Conservation (phyloP, 2,113 vertebrate species). For the Chaetura pelagica region DNA sequence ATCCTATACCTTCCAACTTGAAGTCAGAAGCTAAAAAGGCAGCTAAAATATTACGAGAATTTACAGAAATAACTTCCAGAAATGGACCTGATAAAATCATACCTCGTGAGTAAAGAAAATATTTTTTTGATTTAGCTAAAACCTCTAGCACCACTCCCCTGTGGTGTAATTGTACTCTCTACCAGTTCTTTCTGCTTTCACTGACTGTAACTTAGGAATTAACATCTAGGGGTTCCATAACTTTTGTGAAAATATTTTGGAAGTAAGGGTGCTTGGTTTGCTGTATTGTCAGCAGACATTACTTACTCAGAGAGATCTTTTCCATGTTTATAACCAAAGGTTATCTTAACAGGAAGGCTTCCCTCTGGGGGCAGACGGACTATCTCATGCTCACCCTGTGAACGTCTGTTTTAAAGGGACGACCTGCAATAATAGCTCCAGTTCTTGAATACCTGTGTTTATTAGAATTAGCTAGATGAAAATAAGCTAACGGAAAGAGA, state of each 20-base stretch:
- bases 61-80: conserved; percentile 93
- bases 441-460: neutral
- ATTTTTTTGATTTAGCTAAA: neutral
- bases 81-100: conserved; percentile 95
- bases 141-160: neutral
- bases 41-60: conserved; percentile 94
- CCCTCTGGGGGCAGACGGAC: neutral
- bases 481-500: neutral
- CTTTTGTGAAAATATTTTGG: neutral
- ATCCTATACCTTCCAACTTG: conserved; percentile 92
- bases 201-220: neutral
- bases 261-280: neutral
- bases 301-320: neutral
- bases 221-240: neutral
- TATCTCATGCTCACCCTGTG: neutral
- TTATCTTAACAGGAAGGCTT: neutral
- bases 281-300: neutral
- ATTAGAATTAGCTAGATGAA: neutral
- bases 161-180: neutral
- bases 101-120: conserved; percentile 78
- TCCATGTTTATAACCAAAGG: neutral
- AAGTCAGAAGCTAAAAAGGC: conserved; percentile 96
- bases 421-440: neutral
- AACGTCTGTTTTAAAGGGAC: neutral
- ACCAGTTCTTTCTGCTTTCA: neutral